Conservation (phyloP, 1,140 invertebrate species). For the Sarcophaga peregrina region DNA sequence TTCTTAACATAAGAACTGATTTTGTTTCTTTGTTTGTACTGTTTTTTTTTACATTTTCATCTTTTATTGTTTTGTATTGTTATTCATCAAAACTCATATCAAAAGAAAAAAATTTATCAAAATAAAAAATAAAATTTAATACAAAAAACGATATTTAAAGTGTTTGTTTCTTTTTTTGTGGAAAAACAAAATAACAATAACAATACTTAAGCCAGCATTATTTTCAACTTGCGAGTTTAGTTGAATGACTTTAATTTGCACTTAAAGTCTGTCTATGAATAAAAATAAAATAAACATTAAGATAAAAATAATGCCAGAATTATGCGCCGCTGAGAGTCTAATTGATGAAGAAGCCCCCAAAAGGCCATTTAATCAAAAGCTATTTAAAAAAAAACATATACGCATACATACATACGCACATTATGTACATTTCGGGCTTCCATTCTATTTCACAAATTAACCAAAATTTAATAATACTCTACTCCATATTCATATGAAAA, state of each 20-base stretch:
- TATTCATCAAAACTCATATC: no score
- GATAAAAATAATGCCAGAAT: slow-evolving; percentile 63
- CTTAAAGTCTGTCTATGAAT: slow-evolving; percentile 60
- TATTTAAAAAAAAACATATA: slow-evolving; percentile 37
- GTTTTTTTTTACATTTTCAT: no score
- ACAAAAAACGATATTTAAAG: no score
- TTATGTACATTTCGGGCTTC: slow-evolving; percentile 45
- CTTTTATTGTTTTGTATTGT: no score
- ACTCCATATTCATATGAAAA: not conserved
- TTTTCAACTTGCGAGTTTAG: not conserved
- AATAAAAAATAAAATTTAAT: no score
- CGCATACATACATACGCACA: slow-evolving; percentile 31
- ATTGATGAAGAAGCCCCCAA: slow-evolving; percentile 58
- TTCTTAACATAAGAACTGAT: slow-evolving; percentile 49
- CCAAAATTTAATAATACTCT: not conserved
- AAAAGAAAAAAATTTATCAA: no score
- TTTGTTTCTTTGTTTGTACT: not conserved
- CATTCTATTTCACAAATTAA: not conserved
- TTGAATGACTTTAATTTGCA: slow-evolving; percentile 49
- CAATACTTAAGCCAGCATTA: no score
- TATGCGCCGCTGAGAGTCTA: slow-evolving; percentile 54
- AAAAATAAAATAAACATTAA: slow-evolving; percentile 63
- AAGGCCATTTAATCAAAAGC: slow-evolving; percentile 43
- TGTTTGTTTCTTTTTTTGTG: no score
- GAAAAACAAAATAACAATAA: no score